These are phyloP conservation scores for Drymonia ruficornis DNA, from an alignment of 2,888 invertebrate genomes.

Conservation along the genomic window DNA sequence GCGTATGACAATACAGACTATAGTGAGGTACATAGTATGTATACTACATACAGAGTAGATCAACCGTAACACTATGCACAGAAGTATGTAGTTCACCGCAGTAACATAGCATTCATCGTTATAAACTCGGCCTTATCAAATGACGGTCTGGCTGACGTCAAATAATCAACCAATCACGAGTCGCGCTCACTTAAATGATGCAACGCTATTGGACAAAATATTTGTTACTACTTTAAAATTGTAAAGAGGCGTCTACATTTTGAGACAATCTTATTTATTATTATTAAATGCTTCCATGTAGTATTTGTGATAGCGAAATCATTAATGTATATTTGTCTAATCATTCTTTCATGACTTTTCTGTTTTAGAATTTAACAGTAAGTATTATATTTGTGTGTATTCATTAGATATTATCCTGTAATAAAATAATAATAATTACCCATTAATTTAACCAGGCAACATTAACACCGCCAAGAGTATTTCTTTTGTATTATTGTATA, in stretches of 20 bases:
- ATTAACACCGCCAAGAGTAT: too few species aligned
- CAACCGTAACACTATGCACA: constrained; percentile 35
- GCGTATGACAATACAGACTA: constrained; percentile 84
- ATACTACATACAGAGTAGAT: too few species aligned
- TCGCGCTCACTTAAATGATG: constrained; percentile 19
- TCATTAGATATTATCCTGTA: neutral
- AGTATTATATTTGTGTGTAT: constrained; percentile 48
- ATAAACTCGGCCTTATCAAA: constrained; percentile 20
- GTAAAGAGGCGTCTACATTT: constrained; percentile 13
- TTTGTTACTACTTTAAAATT: constrained; percentile 24
- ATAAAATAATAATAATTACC: too few species aligned
- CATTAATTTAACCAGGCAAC: too few species aligned
- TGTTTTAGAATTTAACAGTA: constrained; percentile 68
- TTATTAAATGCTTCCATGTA: constrained; percentile 69
- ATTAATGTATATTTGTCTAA: constrained; percentile 55
- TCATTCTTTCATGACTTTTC: constrained; percentile 71
- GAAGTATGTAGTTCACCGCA: constrained; percentile 20
- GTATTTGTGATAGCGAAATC: constrained; percentile 71
- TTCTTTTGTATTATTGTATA: too few species aligned
- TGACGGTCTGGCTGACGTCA: constrained; percentile 12
- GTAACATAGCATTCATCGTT: constrained; percentile 33
- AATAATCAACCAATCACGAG: constrained; percentile 18
- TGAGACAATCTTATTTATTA: constrained; percentile 23
- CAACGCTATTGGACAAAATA: constrained; percentile 19
- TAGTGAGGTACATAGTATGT: constrained; percentile 80